Conservation (phyloP, 2,797 vertebrate species). For the Sebastes nivosus region DNA sequence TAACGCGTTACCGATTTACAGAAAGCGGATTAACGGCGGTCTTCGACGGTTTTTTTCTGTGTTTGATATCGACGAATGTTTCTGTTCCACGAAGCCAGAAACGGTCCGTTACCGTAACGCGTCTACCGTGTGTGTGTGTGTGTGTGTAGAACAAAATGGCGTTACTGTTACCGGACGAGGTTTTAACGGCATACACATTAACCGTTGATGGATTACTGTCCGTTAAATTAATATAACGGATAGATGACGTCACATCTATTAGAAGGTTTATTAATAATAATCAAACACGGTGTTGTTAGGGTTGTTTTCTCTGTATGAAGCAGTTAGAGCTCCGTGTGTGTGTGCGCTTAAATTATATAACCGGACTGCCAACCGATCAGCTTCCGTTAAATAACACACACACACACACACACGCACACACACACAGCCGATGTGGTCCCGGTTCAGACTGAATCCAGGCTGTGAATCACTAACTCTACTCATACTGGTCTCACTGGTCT, state of each 20-base stretch:
- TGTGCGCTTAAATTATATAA: slow-evolving; percentile 47
- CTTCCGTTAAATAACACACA: slow-evolving; percentile 45
- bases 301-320: neutral
- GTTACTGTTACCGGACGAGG: slow-evolving; percentile 3
- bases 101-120: neutral
- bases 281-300: neutral
- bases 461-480: neutral
- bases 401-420: slow-evolving; percentile 17
- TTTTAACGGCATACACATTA: slow-evolving; percentile 8
- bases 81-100: accelerated
- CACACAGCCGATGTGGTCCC: neutral
- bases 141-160: slow-evolving; percentile 21
- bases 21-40: slow-evolving; percentile 46
- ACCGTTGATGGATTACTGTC: neutral
- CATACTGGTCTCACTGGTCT: no score
- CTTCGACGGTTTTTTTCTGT: neutral
- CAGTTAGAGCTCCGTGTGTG: neutral
- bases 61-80: neutral
- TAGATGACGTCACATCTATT: neutral
- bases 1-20: slow-evolving; percentile 51
- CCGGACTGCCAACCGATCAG: neutral
- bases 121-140: neutral
- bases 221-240: no score
- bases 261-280: neutral
- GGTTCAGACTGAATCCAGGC: neutral